These are phyloP conservation scores for Drosophila emarginata DNA, from an alignment of 2,888 invertebrate species.

Conservation along the genomic window DNA sequence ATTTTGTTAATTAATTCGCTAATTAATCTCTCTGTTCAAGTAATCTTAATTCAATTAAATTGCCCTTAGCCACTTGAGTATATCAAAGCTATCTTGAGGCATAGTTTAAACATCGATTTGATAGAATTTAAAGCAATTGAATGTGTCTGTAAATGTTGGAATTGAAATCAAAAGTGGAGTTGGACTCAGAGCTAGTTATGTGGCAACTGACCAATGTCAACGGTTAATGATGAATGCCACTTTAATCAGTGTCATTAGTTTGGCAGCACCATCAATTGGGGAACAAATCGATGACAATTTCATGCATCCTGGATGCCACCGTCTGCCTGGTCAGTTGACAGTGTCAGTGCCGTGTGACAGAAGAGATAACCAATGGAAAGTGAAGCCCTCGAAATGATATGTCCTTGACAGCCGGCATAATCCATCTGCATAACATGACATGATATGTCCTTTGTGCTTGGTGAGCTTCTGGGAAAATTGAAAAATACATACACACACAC, in stretches of 20 bases:
- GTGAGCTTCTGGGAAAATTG: slow-evolving; percentile 48
- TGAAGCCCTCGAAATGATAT: slow-evolving; percentile 26
- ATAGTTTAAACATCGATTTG: no score
- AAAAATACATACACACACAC: slow-evolving; percentile 31
- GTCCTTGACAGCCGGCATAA: slow-evolving; percentile 59
- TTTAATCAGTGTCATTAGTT: slow-evolving; percentile 59
- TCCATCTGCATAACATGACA: slow-evolving; percentile 49
- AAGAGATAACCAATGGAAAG: slow-evolving; percentile 34
- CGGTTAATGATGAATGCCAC: slow-evolving; percentile 41
- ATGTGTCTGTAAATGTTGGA: not conserved
- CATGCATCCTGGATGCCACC: not conserved
- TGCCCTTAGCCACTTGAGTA: no score
- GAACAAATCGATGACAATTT: slow-evolving; percentile 26
- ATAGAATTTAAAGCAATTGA: no score
- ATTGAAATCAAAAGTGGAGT: slow-evolving; percentile 29
- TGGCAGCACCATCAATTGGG: slow-evolving; percentile 23
- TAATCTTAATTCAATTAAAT: no score
- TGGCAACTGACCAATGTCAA: slow-evolving; percentile 21
- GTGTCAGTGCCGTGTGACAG: slow-evolving; percentile 42
- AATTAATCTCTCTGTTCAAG: no score
- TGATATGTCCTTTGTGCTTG: slow-evolving; percentile 38
- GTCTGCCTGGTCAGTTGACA: slow-evolving; percentile 35
- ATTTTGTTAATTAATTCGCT: no score
- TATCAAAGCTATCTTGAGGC: no score
- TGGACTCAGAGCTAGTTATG: not conserved